These are phyloP conservation scores for Polietes domitor DNA, from an alignment of 2,888 invertebrate genomes.

Conservation along the genomic window DNA sequence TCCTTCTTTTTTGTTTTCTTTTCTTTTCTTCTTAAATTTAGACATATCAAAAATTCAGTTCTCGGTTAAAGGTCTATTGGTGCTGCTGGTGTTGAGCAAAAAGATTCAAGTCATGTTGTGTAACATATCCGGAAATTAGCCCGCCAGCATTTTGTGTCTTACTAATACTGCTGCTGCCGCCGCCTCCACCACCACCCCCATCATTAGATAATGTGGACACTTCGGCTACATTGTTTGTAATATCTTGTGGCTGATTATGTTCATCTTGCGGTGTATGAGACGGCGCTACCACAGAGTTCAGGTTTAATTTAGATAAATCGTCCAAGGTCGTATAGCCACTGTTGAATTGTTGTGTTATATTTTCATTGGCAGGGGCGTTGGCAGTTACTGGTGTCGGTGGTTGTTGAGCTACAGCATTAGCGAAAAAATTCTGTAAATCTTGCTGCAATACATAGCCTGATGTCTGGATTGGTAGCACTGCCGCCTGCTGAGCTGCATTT, in stretches of 20 bases:
- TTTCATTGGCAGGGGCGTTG: not conserved
- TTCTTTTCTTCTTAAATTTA: slow-evolving; percentile 12
- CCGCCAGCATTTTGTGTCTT: slow-evolving; percentile 46
- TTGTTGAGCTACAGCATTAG: slow-evolving; percentile 6
- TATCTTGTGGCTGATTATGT: slow-evolving; percentile 36
- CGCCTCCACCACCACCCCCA: slow-evolving; percentile 17
- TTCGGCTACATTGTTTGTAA: slow-evolving; percentile 57
- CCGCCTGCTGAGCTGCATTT: not conserved
- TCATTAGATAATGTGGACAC: slow-evolving; percentile 61
- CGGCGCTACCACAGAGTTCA: not conserved
- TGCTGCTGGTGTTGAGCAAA: slow-evolving; percentile 73
- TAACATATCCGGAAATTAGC: slow-evolving; percentile 75
- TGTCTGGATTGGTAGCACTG: slow-evolving; percentile 17
- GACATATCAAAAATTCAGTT: slow-evolving; percentile 38
- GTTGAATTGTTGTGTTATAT: slow-evolving; percentile 12
- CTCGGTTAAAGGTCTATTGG: slow-evolving; percentile 26
- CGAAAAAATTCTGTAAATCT: slow-evolving; percentile 51
- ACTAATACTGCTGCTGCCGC: too few species aligned
- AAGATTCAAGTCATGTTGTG: slow-evolving; percentile 75
- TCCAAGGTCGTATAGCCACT: slow-evolving; percentile 62
- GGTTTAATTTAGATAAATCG: slow-evolving; percentile 55
- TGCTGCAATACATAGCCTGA: slow-evolving; percentile 71
- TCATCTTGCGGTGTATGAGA: slow-evolving; percentile 6
- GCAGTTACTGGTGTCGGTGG: not conserved
- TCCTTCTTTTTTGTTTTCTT: slow-evolving; percentile 15